phyloP scores from a whole-genome alignment of 1,140 invertebrate genomes.

The Coelopa frigida region DNA sequence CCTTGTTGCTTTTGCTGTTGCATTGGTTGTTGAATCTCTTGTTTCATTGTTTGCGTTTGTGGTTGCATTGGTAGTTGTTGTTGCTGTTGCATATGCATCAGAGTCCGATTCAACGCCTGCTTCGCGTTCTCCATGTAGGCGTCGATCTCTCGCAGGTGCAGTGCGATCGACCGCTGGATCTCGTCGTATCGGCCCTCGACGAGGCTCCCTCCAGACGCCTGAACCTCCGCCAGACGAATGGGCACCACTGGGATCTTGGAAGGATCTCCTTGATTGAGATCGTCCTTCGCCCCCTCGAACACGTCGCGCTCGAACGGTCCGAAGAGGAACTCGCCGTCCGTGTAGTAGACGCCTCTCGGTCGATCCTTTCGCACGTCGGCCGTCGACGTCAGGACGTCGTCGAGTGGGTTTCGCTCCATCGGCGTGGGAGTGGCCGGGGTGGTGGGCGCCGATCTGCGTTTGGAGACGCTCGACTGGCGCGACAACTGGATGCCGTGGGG shows the following conservation, averaged over 20 bases:
- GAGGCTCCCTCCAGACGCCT: neutral
- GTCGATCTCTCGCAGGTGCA: slow-evolving; percentile 38
- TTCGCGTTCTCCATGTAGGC: slow-evolving; percentile 41
- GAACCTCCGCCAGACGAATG: neutral
- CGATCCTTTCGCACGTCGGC: neutral
- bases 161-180: slow-evolving; percentile 40
- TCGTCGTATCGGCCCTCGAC: slow-evolving; percentile 38
- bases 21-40: neutral
- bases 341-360: slow-evolving; percentile 15
- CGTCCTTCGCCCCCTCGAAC: slow-evolving; percentile 1
- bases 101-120: slow-evolving; percentile 24
- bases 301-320: slow-evolving; percentile 9
- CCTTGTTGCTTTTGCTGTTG: neutral
- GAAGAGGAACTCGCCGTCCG: slow-evolving; percentile 16
- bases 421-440: slow-evolving; percentile 9
- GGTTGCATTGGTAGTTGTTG: neutral
- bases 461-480: slow-evolving; percentile 19
- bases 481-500: slow-evolving; percentile 29
- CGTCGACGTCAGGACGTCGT: neutral
- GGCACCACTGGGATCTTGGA: neutral
- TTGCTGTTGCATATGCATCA: neutral
- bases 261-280: too few species aligned
- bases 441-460: slow-evolving; percentile 4
- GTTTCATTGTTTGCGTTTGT: neutral
- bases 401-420: neutral